A percentile compares a stretch with the other conserved stretches of the same genome.
Conservation (phyloP, 1,140 invertebrate species). For the Sinonovacula constricta region DNA sequence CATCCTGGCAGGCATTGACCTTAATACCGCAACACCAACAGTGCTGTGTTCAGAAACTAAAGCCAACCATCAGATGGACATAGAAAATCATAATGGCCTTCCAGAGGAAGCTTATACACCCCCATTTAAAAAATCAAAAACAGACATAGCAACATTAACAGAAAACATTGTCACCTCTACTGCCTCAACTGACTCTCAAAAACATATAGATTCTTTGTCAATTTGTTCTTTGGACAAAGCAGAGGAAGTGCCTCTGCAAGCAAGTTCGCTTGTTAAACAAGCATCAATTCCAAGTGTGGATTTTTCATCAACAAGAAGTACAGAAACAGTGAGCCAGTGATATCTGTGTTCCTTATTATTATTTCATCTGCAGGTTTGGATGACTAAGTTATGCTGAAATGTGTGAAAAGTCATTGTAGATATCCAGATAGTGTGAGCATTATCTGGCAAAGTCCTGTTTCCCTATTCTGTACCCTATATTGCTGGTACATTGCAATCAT, state of each 20-base stretch:
- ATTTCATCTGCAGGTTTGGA: no score
- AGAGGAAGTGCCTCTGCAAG: background rate
- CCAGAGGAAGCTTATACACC: constrained; percentile 35
- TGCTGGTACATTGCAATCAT: no score
- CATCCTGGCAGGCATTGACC: constrained; percentile 28
- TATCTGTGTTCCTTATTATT: no score
- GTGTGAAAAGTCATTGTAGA: no score
- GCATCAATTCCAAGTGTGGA: constrained; percentile 20
- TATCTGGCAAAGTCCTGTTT: no score
- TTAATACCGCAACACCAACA: constrained; percentile 45
- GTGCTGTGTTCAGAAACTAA: constrained; percentile 25
- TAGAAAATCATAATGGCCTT: constrained; percentile 28
- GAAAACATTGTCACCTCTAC: constrained; percentile 23
- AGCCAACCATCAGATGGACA: constrained; percentile 15
- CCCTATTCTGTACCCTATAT: no score
- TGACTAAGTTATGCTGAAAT: no score
- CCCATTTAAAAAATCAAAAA: constrained; percentile 47
- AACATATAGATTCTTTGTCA: constrained; percentile 43
- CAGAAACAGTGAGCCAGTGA: constrained; percentile 45
- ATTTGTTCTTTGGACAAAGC: constrained; percentile 20
- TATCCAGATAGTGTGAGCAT: no score
- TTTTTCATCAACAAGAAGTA: constrained; percentile 21
- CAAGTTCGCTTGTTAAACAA: background rate
- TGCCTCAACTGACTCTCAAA: constrained; percentile 31
- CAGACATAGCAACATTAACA: constrained; percentile 1